These are phyloP conservation scores for Conger conger DNA, from an alignment of 2,113 vertebrate species.

Conservation along the genomic window DNA sequence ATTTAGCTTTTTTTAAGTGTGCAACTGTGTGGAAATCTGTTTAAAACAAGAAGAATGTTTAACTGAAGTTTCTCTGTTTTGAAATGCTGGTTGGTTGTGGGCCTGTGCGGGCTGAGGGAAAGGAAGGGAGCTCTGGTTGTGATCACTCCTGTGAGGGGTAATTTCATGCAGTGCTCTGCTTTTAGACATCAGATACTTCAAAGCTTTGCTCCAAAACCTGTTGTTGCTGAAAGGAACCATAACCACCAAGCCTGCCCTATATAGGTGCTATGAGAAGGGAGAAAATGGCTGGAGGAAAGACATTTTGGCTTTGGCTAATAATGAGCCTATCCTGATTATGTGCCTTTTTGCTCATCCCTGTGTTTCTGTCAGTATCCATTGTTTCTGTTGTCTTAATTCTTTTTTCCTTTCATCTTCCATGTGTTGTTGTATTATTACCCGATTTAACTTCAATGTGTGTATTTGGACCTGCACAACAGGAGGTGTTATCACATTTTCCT, in stretches of 20 bases:
- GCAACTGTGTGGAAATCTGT: background rate
- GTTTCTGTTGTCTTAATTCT: background rate
- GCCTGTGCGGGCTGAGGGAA: background rate
- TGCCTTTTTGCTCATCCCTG: no score
- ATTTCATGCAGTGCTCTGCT: background rate
- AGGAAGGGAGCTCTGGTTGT: background rate
- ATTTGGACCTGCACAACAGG: no score
- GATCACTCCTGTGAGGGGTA: background rate
- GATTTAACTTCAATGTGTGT: background rate
- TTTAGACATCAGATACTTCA: background rate
- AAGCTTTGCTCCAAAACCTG: background rate
- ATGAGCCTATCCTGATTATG: background rate
- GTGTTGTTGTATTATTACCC: background rate
- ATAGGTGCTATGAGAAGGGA: background rate
- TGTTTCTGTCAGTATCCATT: background rate
- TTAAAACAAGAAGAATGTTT: background rate
- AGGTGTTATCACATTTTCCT: no score
- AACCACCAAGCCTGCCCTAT: background rate
- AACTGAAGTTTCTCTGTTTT: background rate
- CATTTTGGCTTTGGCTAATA: background rate
- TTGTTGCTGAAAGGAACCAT: background rate
- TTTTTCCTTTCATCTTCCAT: background rate
- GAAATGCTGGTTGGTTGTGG: background rate
- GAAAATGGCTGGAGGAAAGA: background rate
- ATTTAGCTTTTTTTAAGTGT: background rate